Conservation (phyloP, 2,113 vertebrate genomes). For the Nothobranchius kuhntae region DNA sequence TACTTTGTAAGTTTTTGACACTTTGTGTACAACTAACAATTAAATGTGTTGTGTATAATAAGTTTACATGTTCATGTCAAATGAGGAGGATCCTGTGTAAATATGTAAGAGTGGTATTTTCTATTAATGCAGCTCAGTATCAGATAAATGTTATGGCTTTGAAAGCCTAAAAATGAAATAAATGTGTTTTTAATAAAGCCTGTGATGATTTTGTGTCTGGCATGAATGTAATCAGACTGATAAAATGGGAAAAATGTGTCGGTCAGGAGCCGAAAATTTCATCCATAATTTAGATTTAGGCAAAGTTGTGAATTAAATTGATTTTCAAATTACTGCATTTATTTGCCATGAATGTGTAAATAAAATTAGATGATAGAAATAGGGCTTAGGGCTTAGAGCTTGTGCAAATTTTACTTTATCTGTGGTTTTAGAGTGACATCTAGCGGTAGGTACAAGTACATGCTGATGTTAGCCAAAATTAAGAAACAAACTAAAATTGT, state of each 20-base stretch:
- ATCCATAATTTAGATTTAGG: neutral
- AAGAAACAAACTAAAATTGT: too few relatives aligned
- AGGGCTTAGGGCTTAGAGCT: neutral
- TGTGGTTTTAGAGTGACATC: slow-evolving; percentile 35
- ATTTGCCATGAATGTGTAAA: too few relatives aligned
- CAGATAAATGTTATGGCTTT: slow-evolving; percentile 33
- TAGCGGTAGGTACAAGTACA: slow-evolving; percentile 31
- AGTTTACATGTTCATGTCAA: slow-evolving; percentile 13
- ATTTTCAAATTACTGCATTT: too few relatives aligned
- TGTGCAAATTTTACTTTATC: neutral
- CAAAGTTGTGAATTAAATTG: too few relatives aligned
- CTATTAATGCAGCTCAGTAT: slow-evolving; percentile 36
- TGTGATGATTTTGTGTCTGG: slow-evolving; percentile 1
- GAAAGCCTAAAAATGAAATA: slow-evolving; percentile 30
- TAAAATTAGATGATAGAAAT: too few relatives aligned
- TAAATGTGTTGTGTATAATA: slow-evolving; percentile 20
- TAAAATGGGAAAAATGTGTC: too few relatives aligned
- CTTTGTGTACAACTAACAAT: slow-evolving; percentile 37
- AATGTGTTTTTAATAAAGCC: slow-evolving; percentile 57
- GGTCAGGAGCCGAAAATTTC: neutral
- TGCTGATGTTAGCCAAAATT: too few relatives aligned
- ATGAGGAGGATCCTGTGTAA: slow-evolving; percentile 16
- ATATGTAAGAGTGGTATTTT: slow-evolving; percentile 26
- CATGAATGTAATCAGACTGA: neutral
- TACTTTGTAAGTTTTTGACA: slow-evolving; percentile 37